A percentile compares a stretch with the other conserved stretches of the same genome.
Conservation (phyloP, 2,797 vertebrate species). For the Crenichthys baileyi region DNA sequence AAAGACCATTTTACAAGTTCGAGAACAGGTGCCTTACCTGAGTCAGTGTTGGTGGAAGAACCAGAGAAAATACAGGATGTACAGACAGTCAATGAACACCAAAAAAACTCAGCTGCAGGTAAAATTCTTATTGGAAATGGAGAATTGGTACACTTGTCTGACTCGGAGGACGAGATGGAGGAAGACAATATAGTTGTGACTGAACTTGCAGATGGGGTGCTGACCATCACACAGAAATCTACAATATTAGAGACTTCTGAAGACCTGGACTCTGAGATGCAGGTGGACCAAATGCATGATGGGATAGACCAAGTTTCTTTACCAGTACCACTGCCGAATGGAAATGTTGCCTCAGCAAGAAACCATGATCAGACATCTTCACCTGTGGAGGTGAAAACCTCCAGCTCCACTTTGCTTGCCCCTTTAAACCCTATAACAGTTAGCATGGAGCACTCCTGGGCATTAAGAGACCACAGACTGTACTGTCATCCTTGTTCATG, state of each 20-base stretch:
- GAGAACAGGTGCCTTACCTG: constrained; percentile 23
- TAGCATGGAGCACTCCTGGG: constrained; percentile 37
- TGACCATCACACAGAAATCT: constrained; percentile 12
- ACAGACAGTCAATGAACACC: constrained; percentile 24
- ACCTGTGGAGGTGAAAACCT: constrained; percentile 64
- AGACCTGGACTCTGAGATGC: constrained; percentile 61
- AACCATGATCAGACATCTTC: constrained; percentile 27
- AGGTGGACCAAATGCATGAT: constrained; percentile 53
- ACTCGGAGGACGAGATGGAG: constrained; percentile 41
- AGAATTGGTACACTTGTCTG: constrained; percentile 56
- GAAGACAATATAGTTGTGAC: constrained; percentile 10
- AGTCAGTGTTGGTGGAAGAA: constrained; percentile 39
- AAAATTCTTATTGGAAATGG: constrained; percentile 50
- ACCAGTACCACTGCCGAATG: constrained; percentile 51
- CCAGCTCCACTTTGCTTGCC: not conserved
- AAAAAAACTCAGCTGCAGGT: constrained; percentile 6
- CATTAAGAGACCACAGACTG: constrained; percentile 88
- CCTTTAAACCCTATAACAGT: constrained; percentile 44
- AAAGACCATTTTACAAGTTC: constrained; percentile 15
- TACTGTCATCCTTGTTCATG: constrained; percentile 87
- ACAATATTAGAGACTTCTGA: constrained; percentile 15
- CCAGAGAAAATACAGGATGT: constrained; percentile 28
- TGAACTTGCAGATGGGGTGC: constrained; percentile 40
- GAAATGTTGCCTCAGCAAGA: constrained; percentile 14
- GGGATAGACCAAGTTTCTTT: constrained; percentile 24